A percentile compares a stretch with the other conserved stretches of the same genome.
phyloP scores from a whole-genome alignment of 1,140 invertebrate species.

The Galleria mellonella region DNA sequence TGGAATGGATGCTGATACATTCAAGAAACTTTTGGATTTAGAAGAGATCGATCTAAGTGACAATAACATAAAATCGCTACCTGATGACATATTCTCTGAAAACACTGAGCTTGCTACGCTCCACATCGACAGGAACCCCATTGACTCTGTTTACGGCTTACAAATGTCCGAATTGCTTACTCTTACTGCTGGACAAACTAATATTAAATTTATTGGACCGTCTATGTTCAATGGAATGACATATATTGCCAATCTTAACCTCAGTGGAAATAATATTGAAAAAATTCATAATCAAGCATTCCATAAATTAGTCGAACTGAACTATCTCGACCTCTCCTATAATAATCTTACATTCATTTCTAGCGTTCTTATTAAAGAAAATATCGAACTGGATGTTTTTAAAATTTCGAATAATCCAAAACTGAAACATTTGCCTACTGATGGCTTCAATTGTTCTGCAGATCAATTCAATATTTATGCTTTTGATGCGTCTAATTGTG shows the following conservation, averaged over 20 bases:
- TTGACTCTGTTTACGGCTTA: constrained; percentile 70
- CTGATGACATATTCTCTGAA: constrained; percentile 75
- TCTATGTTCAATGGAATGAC: constrained; percentile 79
- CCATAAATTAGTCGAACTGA: constrained; percentile 75
- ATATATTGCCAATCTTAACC: constrained; percentile 76
- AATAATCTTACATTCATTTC: constrained; percentile 79
- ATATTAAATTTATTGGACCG: constrained; percentile 77
- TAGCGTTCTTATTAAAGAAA: constrained; percentile 79
- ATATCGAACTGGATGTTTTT: constrained; percentile 79
- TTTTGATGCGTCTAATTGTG: constrained; percentile 81
- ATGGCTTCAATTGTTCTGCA: constrained; percentile 74
- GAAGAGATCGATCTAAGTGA: constrained; percentile 81
- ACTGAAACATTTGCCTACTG: constrained; percentile 76
- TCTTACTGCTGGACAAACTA: constrained; percentile 79
- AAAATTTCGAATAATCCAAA: constrained; percentile 79
- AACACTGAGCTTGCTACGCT: constrained; percentile 77
- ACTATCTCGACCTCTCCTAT: constrained; percentile 80
- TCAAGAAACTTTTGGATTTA: constrained; percentile 75
- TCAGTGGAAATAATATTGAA: constrained; percentile 78
- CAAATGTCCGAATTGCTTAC: constrained; percentile 75
- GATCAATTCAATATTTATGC: constrained; percentile 78
- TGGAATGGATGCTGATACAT: constrained; percentile 76
- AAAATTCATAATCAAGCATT: constrained; percentile 81
- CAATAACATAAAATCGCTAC: constrained; percentile 76
- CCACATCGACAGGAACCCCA: constrained; percentile 75